phyloP scores from a whole-genome alignment of 1,140 invertebrate species.

The Ganaspis sp. region DNA sequence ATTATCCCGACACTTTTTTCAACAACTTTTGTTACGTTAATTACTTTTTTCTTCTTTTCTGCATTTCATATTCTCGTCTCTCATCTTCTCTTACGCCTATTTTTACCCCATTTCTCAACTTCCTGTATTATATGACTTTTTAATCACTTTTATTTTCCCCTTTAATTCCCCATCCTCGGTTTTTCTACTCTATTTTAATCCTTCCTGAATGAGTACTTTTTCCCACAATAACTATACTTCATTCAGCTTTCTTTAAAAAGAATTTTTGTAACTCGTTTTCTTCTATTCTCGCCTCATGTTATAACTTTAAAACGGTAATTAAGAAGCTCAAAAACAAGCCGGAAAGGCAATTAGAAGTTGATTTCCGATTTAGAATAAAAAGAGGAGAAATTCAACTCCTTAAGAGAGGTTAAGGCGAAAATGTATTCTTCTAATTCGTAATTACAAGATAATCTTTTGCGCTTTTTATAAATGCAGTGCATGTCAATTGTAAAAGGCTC shows the following conservation, averaged over 20 bases:
- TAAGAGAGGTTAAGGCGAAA: neutral
- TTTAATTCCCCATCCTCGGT: neutral
- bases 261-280: neutral
- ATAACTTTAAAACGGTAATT: too few relatives aligned
- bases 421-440: neutral
- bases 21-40: too few relatives aligned
- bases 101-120: neutral
- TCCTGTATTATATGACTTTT: neutral
- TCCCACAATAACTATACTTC: neutral
- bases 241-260: neutral
- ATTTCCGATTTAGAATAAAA: too few relatives aligned
- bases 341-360: too few relatives aligned
- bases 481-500: neutral
- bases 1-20: too few relatives aligned
- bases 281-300: neutral
- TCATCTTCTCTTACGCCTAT: neutral
- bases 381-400: neutral
- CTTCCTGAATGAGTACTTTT: neutral
- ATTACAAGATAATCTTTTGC: neutral
- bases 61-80: neutral
- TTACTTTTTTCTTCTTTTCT: neutral
- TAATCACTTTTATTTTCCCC: slow-evolving; percentile 7
- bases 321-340: too few relatives aligned
- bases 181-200: neutral
- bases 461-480: neutral